Base-by-base conservation (phyloP, 2,797 vertebrate genomes). In the Danio choprae region DNA sequence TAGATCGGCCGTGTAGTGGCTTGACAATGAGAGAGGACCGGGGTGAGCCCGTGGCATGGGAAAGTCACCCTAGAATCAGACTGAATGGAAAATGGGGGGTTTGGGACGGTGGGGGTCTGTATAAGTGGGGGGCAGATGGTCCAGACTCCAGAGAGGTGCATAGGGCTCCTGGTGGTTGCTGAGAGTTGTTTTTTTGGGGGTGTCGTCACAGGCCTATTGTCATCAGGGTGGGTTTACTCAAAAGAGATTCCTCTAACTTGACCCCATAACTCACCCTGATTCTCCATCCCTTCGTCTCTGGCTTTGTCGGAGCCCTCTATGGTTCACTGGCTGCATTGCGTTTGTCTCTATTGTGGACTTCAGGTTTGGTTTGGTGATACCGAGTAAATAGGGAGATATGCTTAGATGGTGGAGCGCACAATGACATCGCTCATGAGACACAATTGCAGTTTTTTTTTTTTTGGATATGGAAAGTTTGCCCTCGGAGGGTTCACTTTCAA, bases 81-180 rank as follows among this genome's bases (percentile, higher is more conserved):
- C 83, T 93, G 91, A 94, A 94, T 87, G 84, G 90, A 86, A 38
- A 60, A 53, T 68, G 74, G 79, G 88, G 86, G 88, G 84, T 84
- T 74, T 85, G 77, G 82, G 81, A 84, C 38, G 86, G 87, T 89
- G 79, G 87, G 86, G 81, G 86, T 84, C 81, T 87, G 88, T 72
- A 88, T 87, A 89, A 86, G 90, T 86, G 77, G 88, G 87, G 89
- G 91, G 92, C 93, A 94, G 93, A 94, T 94, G 93, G 93, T 87
- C 89, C 82, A 87, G 87, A 90, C 88, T 71, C n/a, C 55, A 74
- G 85, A 76, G 68, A 51, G 73, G 67, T 84, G 81, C 77, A 90
- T 84, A 86, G 84, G 84, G 80, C 73, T 84, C 81, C 82, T 81
- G 83, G 81, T 88, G 86, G 87, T 84, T 86, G 86, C 89, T 13